Base-by-base conservation (phyloP, 2,888 invertebrate genomes). In the Limnephilus lunatus region DNA sequence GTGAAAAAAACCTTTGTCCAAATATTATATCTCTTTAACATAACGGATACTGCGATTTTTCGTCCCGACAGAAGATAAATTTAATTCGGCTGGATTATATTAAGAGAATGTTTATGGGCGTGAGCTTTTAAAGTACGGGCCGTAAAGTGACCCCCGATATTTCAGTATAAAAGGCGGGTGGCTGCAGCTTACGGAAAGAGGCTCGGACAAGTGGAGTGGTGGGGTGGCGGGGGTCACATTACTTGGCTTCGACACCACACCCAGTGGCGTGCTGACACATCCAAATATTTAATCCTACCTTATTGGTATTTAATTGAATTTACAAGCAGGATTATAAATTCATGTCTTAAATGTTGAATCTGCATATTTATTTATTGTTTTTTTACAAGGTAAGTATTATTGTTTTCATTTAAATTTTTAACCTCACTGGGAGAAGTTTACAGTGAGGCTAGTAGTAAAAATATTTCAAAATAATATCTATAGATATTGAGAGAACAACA, bases 71-170 rank as follows among this genome's bases (percentile, higher is more conserved):
- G 35, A 81, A 89, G 88, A 89, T 89, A 89, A 81, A 89, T 89
- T 81, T 80, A 89, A 89, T 89, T n/a, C 35, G 44, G 35, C 81
- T 39, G 86, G 86, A 35, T 80, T 30, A 48, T 90, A 90, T 91
- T 90, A 91, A 80, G 85, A 85, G 80, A 91, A 68, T 92, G 90
- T 92, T 92, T 92, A 92, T 91, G 89, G 90, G 68, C 86, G 31
- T 68, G 91, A 91, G 89, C 90, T 35, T 91, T 85, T 86, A 85
- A 92, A 92, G 31, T 85, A 81, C 31, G 35, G 90, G n/a, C 39
- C 32, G 48, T 90, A 90, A 90, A 85, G 35, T 90, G 90, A 68
- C 44, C 85, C 39, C 68, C 90, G 31, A 83, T 82, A 90, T 90
- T 90, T 90, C 48, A 82, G 19, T 83, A 81, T 80, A 87, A 68